Conservation (phyloP, 1,140 invertebrate species). For the Cotesia typhae region DNA sequence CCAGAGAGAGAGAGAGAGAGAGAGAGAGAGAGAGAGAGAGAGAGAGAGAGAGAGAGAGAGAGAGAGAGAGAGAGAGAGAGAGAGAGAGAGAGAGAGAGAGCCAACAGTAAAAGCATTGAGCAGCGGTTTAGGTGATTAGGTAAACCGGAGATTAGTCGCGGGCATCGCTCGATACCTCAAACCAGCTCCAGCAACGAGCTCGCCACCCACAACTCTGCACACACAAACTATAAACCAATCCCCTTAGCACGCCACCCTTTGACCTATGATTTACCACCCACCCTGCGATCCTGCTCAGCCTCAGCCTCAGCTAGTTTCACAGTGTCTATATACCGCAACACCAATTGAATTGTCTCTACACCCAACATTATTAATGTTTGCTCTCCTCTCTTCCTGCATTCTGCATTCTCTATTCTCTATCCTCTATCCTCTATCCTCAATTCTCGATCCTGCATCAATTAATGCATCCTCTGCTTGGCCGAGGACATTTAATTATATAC, state of each 20-base stretch:
- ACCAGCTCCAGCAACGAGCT: conserved; percentile 24
- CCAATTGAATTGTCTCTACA: conserved; percentile 13
- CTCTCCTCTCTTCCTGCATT: background rate
- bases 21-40: conserved; percentile 35
- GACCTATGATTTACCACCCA: conserved; percentile 17
- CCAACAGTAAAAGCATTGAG: conserved; percentile 40
- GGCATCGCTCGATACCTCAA: conserved; percentile 30
- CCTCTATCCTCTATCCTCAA: too few species aligned
- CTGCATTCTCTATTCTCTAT: too few species aligned
- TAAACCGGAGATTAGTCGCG: conserved; percentile 65
- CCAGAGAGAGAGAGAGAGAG: conserved; percentile 43
- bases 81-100: too few species aligned
- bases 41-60: too few species aligned
- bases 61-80: too few species aligned
- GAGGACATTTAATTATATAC: too few species aligned
- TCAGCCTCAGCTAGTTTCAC: conserved; percentile 11
- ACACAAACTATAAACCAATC: conserved; percentile 12
- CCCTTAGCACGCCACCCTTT: conserved; percentile 13
- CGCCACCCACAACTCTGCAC: conserved; percentile 31
- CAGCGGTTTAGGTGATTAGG: conserved; percentile 62
- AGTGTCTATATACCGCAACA: conserved; percentile 26
- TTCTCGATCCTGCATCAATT: too few species aligned
- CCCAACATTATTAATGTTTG: conserved; percentile 9
- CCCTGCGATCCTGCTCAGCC: conserved; percentile 1
- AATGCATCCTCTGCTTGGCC: too few species aligned